phyloP scores from a whole-genome alignment of 2,113 vertebrate genomes.

The Alligator sinensis region DNA sequence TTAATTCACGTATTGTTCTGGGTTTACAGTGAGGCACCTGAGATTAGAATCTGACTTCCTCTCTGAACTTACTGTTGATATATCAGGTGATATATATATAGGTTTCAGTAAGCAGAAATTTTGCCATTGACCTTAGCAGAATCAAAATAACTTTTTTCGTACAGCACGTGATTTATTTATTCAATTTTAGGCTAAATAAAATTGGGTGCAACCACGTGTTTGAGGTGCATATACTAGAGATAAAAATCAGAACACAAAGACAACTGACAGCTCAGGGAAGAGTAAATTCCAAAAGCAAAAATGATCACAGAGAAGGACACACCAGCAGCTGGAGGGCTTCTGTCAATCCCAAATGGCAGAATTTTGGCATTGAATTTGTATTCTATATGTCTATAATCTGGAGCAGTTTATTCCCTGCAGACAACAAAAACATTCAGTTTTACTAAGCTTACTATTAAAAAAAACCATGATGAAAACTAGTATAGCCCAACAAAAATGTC shows the following conservation, averaged over 20 bases:
- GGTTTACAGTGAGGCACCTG: neutral
- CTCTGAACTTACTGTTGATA: no score
- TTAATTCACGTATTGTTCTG: neutral
- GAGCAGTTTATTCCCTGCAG: accelerated
- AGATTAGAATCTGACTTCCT: neutral
- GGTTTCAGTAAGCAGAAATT: neutral
- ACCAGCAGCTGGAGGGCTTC: accelerated
- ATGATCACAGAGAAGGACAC: neutral
- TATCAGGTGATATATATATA: neutral
- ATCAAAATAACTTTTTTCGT: neutral
- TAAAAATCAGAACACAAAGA: no score
- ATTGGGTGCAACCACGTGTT: neutral
- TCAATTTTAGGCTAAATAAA: neutral
- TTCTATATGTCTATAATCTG: neutral
- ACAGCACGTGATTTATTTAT: neutral
- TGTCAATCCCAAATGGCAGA: neutral
- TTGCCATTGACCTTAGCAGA: neutral
- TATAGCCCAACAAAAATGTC: neutral
- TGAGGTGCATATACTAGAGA: no score
- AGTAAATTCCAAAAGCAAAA: accelerated
- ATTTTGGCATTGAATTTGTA: neutral
- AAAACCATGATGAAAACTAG: no score
- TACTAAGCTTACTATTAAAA: no score
- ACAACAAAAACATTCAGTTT: no score
- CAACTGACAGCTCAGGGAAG: neutral